These are phyloP conservation scores for Cyrtodaria siliqua DNA, from an alignment of 2,888 invertebrate genomes.

Conservation along the genomic window DNA sequence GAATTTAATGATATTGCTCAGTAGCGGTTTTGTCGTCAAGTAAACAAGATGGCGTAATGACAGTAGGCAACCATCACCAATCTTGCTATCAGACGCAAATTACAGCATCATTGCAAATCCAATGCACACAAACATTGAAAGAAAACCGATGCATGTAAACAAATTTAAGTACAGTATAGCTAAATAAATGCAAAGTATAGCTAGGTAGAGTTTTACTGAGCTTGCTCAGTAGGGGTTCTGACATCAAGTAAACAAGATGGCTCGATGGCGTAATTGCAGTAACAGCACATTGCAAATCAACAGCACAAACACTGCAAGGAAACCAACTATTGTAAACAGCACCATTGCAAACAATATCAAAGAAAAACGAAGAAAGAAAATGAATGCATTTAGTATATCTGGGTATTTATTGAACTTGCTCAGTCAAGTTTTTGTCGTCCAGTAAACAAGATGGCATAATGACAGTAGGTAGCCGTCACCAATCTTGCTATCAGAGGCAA, in stretches of 20 bases:
- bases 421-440: slow-evolving; percentile 5
- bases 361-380: too few relatives aligned
- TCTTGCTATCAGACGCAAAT: slow-evolving; percentile 34
- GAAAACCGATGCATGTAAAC: too few relatives aligned
- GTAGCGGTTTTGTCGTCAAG: slow-evolving; percentile 13
- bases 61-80: slow-evolving; percentile 62
- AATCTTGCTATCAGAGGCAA: too few relatives aligned
- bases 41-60: slow-evolving; percentile 27
- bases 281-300: slow-evolving; percentile 12
- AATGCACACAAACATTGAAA: too few relatives aligned
- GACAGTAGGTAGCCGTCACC: too few relatives aligned
- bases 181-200: neutral
- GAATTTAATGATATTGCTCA: too few relatives aligned
- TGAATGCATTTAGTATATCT: too few relatives aligned
- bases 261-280: slow-evolving; percentile 28
- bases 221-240: neutral
- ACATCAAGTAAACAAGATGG: neutral
- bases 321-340: too few relatives aligned
- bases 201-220: too few relatives aligned
- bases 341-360: too few relatives aligned
- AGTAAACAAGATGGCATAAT: slow-evolving; percentile 2
- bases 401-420: slow-evolving; percentile 7
- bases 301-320: too few relatives aligned
- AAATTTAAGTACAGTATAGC: too few relatives aligned
- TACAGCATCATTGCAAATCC: slow-evolving; percentile 10